Conservation (phyloP, 2,797 vertebrate genomes). For the Acipenser transmontanus region DNA sequence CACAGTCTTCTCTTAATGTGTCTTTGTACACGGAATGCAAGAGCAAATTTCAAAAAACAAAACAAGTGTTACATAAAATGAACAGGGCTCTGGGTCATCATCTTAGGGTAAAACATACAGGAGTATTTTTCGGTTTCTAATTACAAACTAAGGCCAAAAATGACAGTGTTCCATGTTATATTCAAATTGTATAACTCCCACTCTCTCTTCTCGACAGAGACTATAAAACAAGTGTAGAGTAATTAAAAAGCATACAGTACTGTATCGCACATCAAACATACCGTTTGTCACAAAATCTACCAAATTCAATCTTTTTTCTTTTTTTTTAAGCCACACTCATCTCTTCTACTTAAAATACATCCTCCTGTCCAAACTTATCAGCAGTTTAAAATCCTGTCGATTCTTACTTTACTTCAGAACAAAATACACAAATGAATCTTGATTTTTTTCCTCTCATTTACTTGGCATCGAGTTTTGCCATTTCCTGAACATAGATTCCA, state of each 20-base stretch:
- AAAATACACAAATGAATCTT: slow-evolving; percentile 14
- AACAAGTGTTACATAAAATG: slow-evolving; percentile 29
- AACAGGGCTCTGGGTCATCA: slow-evolving; percentile 30
- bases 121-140: background rate
- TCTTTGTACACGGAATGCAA: slow-evolving; percentile 66
- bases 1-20: slow-evolving; percentile 28
- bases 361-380: slow-evolving; percentile 39
- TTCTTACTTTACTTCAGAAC: slow-evolving; percentile 38
- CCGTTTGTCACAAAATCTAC: slow-evolving; percentile 17
- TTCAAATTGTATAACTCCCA: slow-evolving; percentile 34
- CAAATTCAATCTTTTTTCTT: slow-evolving; percentile 3
- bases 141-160: background rate
- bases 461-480: slow-evolving; percentile 95
- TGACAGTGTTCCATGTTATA: background rate
- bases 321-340: slow-evolving; percentile 18
- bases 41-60: slow-evolving; percentile 41
- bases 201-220: slow-evolving; percentile 31
- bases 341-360: slow-evolving; percentile 30
- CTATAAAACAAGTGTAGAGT: slow-evolving; percentile 36
- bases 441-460: slow-evolving; percentile 46
- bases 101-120: background rate
- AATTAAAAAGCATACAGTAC: slow-evolving; percentile 56
- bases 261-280: slow-evolving; percentile 46
- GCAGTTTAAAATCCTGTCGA: slow-evolving; percentile 34
- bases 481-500: slow-evolving; percentile 96